Evolutionary conservation across 2,888 invertebrate genomes (phyloP).

Genomic region (Tanytarsus gracilentus): DNA sequence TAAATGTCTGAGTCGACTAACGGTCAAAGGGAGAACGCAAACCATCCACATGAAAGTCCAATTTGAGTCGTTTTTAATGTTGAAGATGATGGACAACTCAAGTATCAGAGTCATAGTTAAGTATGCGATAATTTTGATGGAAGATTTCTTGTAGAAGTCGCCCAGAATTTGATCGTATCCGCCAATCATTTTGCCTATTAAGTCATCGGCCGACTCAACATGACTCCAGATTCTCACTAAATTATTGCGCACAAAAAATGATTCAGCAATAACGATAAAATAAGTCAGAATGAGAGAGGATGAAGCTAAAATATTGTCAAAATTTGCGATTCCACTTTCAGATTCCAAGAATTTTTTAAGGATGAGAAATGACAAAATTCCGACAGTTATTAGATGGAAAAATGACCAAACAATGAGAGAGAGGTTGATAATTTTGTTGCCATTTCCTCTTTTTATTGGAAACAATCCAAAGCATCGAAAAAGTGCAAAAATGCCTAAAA

Average conservation of each 20-base stretch:
- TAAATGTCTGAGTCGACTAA: constrained; percentile 29
- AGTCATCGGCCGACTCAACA: constrained; percentile 14
- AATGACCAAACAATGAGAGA: constrained; percentile 28
- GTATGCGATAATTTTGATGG: constrained; percentile 26
- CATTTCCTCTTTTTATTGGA: constrained; percentile 27
- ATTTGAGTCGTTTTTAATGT: constrained; percentile 1
- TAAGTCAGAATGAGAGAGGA: constrained; percentile 29
- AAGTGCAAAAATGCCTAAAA: constrained; percentile 14
- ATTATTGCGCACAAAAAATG: constrained; percentile 22
- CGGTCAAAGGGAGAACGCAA: constrained; percentile 19
- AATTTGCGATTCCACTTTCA: not conserved
- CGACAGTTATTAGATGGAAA: constrained; percentile 4
- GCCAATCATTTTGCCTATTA: constrained; percentile 13
- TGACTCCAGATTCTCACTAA: constrained; percentile 30
- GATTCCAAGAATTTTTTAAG: not conserved
- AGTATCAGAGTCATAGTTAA: constrained; percentile 12
- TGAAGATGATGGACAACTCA: constrained; percentile 22
- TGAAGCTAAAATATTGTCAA: constrained; percentile 31
- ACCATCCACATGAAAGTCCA: constrained; percentile 29
- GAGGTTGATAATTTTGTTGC: not conserved
- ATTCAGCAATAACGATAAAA: constrained; percentile 29
- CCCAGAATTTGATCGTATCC: constrained; percentile 10
- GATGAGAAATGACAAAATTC: constrained; percentile 13
- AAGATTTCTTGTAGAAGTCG: constrained; percentile 26
- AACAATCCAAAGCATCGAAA: constrained; percentile 29